Evolutionary conservation across 2,888 invertebrate genomes (phyloP).

Genomic region (Automeris io): DNA sequence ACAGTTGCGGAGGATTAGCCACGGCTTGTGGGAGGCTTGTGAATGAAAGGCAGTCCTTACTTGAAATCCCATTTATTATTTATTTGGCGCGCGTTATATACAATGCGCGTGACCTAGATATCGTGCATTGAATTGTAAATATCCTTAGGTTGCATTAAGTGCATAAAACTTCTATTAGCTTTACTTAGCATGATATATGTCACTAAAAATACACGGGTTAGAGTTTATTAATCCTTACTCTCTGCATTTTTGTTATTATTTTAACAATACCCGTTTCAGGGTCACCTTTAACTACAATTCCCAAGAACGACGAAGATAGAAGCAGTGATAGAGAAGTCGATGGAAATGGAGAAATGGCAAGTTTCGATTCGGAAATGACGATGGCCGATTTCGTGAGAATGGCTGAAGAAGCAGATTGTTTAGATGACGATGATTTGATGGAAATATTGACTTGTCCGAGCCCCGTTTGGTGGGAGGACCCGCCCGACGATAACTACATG

Average conservation of each 20-base stretch:
- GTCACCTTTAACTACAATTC: conserved; percentile 1
- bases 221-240: no score
- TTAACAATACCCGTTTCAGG: neutral
- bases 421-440: conserved; percentile 56
- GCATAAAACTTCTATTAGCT: no score
- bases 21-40: no score
- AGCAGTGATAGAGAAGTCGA: conserved; percentile 6
- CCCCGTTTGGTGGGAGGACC: conserved; percentile 69
- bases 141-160: no score
- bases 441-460: conserved; percentile 65
- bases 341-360: neutral
- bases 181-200: no score
- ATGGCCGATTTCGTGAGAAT: conserved; percentile 38
- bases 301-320: conserved; percentile 7
- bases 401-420: conserved; percentile 34
- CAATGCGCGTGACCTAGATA: no score
- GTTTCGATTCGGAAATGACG: conserved; percentile 22
- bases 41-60: no score
- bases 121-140: no score
- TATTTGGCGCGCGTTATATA: no score
- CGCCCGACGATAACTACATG: conserved; percentile 28
- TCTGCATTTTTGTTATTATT: neutral
- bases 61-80: no score
- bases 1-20: no score
- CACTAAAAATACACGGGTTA: no score